These are phyloP conservation scores for Paralichthys olivaceus DNA, from an alignment of 2,113 vertebrate genomes.

Conservation along the genomic window DNA sequence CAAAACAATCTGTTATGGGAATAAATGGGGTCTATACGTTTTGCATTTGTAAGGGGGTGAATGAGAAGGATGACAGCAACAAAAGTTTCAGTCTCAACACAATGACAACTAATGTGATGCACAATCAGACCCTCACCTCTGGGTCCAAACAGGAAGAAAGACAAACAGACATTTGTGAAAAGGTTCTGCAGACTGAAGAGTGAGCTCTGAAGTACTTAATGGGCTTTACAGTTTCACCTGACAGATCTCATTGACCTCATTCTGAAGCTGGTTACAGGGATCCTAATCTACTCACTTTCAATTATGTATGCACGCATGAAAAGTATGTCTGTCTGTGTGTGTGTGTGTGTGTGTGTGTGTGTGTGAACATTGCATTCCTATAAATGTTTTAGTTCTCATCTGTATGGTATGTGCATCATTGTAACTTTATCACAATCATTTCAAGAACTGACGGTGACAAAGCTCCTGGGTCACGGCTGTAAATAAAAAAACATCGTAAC, in stretches of 20 bases:
- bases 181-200: slow-evolving; percentile 44
- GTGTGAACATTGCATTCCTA: not conserved
- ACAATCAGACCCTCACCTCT: not conserved
- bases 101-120: not conserved
- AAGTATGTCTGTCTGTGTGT: not conserved
- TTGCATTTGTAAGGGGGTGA: not conserved
- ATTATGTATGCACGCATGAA: slow-evolving; percentile 26
- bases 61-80: not conserved
- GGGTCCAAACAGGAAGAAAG: slow-evolving; percentile 2
- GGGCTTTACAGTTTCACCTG: slow-evolving; percentile 78
- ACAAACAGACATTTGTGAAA: slow-evolving; percentile 11
- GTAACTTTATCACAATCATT: not conserved
- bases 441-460: not conserved
- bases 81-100: not conserved
- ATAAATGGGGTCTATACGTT: not conserved
- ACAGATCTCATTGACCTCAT: slow-evolving; percentile 83
- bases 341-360: not conserved
- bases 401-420: too few relatives aligned
- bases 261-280: slow-evolving; percentile 75
- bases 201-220: slow-evolving; percentile 76
- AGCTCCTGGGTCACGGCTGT: too few relatives aligned
- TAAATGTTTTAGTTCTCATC: not conserved
- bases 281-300: slow-evolving; percentile 75
- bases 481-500: too few relatives aligned
- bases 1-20: not conserved